Conservation (phyloP, 2,113 vertebrate genomes). For the Chamaea fasciata region DNA sequence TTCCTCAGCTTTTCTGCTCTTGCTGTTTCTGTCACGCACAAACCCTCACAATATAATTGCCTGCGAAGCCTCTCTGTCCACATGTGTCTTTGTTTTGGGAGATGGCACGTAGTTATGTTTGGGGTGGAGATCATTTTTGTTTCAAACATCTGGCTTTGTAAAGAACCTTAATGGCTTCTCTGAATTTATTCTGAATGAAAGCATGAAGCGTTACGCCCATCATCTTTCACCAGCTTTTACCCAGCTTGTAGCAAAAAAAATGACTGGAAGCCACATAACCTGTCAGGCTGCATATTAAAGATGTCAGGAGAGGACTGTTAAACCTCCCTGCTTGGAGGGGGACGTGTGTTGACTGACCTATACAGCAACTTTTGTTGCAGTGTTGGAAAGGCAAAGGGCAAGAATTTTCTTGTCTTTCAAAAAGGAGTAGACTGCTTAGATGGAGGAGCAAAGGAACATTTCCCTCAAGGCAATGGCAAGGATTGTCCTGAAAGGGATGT, state of each 20-base stretch:
- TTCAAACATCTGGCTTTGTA: slow-evolving; percentile 56
- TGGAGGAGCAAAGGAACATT: not conserved
- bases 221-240: slow-evolving; percentile 17
- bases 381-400: not conserved
- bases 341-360: not conserved
- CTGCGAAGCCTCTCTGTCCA: slow-evolving; percentile 38
- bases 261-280: not conserved
- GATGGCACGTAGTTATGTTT: slow-evolving; percentile 38
- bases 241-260: not conserved
- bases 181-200: slow-evolving; percentile 50
- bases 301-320: not conserved
- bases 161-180: slow-evolving; percentile 40
- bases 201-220: not conserved
- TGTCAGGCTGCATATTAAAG: slow-evolving; percentile 25
- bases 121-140: slow-evolving; percentile 60
- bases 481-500: not conserved
- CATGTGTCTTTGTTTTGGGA: slow-evolving; percentile 56
- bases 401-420: not conserved
- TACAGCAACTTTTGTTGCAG: not conserved
- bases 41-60: slow-evolving; percentile 7
- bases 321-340: not conserved
- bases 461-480: not conserved
- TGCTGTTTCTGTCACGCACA: slow-evolving; percentile 34
- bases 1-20: slow-evolving; percentile 2
- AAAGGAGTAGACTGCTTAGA: not conserved